Percentiles rank a stretch among this genome's conserved stretches.
phyloP scores from a whole-genome alignment of 2,113 vertebrate genomes.

The Galbula dea region DNA sequence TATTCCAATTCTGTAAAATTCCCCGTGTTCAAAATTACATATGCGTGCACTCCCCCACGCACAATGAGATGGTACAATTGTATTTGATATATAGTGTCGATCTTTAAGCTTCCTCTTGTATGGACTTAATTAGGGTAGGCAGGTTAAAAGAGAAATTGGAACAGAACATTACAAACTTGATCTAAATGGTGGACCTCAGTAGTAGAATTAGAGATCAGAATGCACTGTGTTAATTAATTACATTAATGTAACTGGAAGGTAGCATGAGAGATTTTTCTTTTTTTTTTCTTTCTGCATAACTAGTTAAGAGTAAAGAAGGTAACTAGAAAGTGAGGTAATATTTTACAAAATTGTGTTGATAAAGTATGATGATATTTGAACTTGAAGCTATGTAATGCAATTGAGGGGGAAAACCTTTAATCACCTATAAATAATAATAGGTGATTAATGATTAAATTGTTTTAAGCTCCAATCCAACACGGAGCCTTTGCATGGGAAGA shows the following conservation, averaged over 20 bases:
- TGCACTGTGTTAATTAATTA: constrained; percentile 68
- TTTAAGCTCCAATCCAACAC: background rate
- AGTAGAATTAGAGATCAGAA: constrained; percentile 64
- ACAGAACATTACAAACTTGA: constrained; percentile 49
- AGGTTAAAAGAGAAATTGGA: constrained; percentile 47
- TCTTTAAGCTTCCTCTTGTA: constrained; percentile 50
- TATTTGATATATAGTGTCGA: constrained; percentile 24
- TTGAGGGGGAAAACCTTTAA: constrained; percentile 23
- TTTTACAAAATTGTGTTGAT: constrained; percentile 57
- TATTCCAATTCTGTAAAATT: constrained; percentile 62
- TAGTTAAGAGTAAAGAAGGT: constrained; percentile 69
- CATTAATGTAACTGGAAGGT: constrained; percentile 73
- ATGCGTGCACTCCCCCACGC: background rate
- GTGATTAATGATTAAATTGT: too few relatives aligned
- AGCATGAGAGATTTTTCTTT: constrained; percentile 57
- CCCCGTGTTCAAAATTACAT: background rate
- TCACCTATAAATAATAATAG: too few relatives aligned
- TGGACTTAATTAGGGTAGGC: constrained; percentile 56
- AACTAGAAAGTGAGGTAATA: constrained; percentile 66
- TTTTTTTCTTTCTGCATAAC: constrained; percentile 59
- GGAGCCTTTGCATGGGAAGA: background rate
- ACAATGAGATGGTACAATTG: background rate
- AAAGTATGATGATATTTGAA: constrained; percentile 61
- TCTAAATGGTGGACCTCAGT: constrained; percentile 59
- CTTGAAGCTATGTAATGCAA: constrained; percentile 69